These are phyloP conservation scores for Bradypodion pumilum DNA, from an alignment of 2,797 vertebrate species.

Conservation along the genomic window DNA sequence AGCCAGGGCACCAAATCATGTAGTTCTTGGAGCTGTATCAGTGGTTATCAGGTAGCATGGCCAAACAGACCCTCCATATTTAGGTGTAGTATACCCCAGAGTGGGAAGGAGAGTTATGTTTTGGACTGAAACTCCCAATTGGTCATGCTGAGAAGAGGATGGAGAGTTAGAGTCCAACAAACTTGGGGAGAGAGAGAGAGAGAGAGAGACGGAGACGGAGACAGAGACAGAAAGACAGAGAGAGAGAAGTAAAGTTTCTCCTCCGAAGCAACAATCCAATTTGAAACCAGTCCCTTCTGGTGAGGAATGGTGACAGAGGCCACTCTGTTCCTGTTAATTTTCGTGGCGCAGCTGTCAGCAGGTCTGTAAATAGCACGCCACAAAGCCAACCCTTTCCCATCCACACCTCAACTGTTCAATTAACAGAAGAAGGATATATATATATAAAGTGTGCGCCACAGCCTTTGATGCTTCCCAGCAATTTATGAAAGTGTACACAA, in stretches of 20 bases:
- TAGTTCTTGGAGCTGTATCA: no score
- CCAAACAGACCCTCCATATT: neutral
- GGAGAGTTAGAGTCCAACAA: no score
- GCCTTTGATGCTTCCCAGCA: slow-evolving; percentile 75
- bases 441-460: slow-evolving; percentile 72
- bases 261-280: slow-evolving; percentile 70
- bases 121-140: no score
- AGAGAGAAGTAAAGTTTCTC: slow-evolving; percentile 58
- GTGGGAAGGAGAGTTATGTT: no score
- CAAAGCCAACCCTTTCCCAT: slow-evolving; percentile 73
- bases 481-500: slow-evolving; percentile 79
- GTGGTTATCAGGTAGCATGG: no score
- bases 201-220: neutral
- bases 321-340: slow-evolving; percentile 77
- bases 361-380: slow-evolving; percentile 75
- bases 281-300: slow-evolving; percentile 69
- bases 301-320: slow-evolving; percentile 68
- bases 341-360: slow-evolving; percentile 76
- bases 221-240: slow-evolving; percentile 11
- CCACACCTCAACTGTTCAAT: slow-evolving; percentile 79
- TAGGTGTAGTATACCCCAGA: neutral
- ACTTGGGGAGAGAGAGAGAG: neutral
- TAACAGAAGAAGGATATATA: slow-evolving; percentile 78
- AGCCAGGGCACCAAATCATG: neutral
- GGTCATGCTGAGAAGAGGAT: no score